phyloP scores from a whole-genome alignment of 2,888 invertebrate genomes.

The Drosophila tripunctata region DNA sequence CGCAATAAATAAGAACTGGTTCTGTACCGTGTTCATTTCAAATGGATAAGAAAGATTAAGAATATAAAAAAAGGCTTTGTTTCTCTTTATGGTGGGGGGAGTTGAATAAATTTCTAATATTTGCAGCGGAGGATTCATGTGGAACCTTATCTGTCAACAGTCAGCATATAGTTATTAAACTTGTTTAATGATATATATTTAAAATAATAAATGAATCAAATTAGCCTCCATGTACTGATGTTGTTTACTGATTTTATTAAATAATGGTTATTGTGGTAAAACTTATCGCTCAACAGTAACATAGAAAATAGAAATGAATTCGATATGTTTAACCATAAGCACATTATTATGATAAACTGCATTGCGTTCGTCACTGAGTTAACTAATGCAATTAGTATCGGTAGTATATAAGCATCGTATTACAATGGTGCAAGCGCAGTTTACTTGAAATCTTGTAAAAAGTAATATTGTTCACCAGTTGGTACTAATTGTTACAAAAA shows the following conservation, averaged over 20 bases:
- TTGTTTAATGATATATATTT: no score
- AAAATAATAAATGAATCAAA: no score
- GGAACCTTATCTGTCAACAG: neutral
- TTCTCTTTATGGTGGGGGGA: neutral
- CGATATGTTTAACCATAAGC: neutral
- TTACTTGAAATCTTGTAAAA: neutral
- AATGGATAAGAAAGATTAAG: neutral
- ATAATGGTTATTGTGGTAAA: neutral
- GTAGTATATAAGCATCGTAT: neutral
- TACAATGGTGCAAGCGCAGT: neutral
- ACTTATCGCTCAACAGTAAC: neutral
- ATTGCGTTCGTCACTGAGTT: neutral
- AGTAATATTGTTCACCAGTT: no score
- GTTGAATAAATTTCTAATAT: neutral
- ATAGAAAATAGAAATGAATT: neutral
- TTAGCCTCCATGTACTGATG: no score
- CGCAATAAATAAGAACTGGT: constrained; percentile 3
- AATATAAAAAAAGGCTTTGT: neutral
- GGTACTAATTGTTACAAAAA: no score
- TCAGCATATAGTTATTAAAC: no score
- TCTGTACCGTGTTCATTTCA: neutral
- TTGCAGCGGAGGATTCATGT: neutral
- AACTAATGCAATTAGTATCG: neutral
- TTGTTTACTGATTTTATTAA: no score
- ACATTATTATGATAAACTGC: neutral